Evolutionary conservation across 2,113 vertebrate species (phyloP), one percentile per base, ranked within the genome.

Genomic region (Okapia johnstoni): DNA sequence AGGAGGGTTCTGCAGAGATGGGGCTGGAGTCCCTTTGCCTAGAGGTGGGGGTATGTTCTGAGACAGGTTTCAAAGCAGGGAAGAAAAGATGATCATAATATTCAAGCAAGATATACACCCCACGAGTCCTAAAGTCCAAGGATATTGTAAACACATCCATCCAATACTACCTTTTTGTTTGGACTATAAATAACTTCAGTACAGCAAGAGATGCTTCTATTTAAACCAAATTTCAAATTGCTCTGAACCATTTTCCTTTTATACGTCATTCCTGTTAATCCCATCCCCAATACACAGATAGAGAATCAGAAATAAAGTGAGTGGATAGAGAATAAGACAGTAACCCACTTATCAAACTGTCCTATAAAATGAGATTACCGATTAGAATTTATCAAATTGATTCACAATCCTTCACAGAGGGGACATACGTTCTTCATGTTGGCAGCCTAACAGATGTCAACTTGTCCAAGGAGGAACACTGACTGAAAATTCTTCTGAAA

Each of bases 341-440:
- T n/a, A 21, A 21, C 33, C 79, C 55, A 19, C 2, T 12, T 46
- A 2, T 0, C 36, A 15, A 43, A 48, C 48, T 60, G 30, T 10
- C 60, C 70, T 58, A 14, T 2, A 17, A 28, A 36, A 10, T 16
- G 28, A 54, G 81, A 76, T 3, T 13, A 33, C 21, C 13, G 25
- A 3, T 40, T 11, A 33, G 30, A 85, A 52, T 4, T 15, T 2
- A 33, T 33, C n/a, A 6, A 3, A 28, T 19, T 1, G 6, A 21
- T n/a, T 70, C 6, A 2, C 0, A 5, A 6, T 26, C n/a, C 61
- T 1, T 79, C 43, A 33, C 36, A 30, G 7, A 54, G 21, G 4
- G 25, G 1, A 30, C 66, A 8, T 1, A 25, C 0, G 0, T 7
- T 3, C 26, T 26, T 17, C 1, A 0, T 28, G 48, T 1, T 2